Percentiles rank a stretch among this genome's conserved stretches.
Evolutionary conservation across 2,113 vertebrate species (phyloP).

Genomic region (Vulpes vulpes): DNA sequence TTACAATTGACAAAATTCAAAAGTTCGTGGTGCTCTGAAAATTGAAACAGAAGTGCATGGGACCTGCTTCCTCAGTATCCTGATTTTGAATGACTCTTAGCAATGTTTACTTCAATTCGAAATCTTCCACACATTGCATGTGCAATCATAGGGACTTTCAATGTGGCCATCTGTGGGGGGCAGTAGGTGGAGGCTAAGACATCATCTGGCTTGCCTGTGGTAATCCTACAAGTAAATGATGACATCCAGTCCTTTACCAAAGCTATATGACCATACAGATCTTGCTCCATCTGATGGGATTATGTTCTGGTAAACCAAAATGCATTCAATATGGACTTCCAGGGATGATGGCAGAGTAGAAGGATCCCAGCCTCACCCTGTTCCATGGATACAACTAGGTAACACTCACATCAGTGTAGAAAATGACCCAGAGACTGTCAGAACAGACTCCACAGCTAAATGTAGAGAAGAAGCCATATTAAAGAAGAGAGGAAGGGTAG

Average conservation of each 20-base stretch:
- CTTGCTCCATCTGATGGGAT: neutral
- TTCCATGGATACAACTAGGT: neutral
- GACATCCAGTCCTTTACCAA: neutral
- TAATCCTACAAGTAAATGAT: neutral
- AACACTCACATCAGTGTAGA: neutral
- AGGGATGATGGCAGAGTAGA: neutral
- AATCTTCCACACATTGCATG: neutral
- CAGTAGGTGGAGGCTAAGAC: accelerated
- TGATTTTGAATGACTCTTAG: neutral
- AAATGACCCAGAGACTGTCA: neutral
- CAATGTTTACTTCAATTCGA: neutral
- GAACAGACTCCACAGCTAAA: neutral
- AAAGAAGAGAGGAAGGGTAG: neutral
- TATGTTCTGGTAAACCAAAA: neutral
- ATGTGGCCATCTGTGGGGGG: accelerated
- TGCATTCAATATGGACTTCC: neutral
- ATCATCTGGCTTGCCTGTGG: accelerated
- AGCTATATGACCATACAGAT: neutral
- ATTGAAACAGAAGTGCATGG: neutral
- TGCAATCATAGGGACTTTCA: neutral
- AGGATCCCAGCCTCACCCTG: neutral
- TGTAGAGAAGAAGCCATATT: neutral
- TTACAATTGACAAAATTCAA: neutral
- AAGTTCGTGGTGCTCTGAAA: neutral
- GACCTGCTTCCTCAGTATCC: neutral